phyloP scores from a whole-genome alignment of 1,140 invertebrate genomes.

The Wiebesia pumilae region DNA sequence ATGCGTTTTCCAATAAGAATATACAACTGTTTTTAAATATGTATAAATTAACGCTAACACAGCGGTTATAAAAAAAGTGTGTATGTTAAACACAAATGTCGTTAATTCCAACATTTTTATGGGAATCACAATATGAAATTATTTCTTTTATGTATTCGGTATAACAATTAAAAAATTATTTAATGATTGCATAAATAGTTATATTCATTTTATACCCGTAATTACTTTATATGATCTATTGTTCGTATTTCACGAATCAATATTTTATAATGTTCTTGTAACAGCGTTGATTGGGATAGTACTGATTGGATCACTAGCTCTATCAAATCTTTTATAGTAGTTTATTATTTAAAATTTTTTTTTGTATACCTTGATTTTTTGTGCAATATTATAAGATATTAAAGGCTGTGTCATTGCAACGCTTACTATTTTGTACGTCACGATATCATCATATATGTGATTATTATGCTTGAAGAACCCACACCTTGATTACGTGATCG shows the following conservation, averaged over 20 bases:
- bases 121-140: not conserved
- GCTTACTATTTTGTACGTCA: too few species aligned
- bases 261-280: not conserved
- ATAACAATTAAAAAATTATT: not conserved
- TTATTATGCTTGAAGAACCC: too few species aligned
- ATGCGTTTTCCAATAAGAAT: constrained; percentile 45
- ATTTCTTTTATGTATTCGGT: not conserved
- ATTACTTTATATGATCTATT: too few species aligned
- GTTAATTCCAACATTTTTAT: not conserved
- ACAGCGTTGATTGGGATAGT: not conserved
- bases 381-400: too few species aligned
- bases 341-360: too few species aligned
- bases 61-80: not conserved
- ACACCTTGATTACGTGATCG: too few species aligned
- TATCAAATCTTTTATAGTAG: not conserved
- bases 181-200: not conserved
- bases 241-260: too few species aligned
- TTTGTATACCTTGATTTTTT: too few species aligned
- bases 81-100: not conserved
- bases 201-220: too few species aligned
- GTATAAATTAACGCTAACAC: constrained; percentile 19
- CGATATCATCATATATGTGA: too few species aligned
- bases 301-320: not conserved
- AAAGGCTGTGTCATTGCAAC: too few species aligned
- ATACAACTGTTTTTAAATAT: constrained; percentile 33